phyloP scores from a whole-genome alignment of 2,888 invertebrate species.

The Selenia dentaria region DNA sequence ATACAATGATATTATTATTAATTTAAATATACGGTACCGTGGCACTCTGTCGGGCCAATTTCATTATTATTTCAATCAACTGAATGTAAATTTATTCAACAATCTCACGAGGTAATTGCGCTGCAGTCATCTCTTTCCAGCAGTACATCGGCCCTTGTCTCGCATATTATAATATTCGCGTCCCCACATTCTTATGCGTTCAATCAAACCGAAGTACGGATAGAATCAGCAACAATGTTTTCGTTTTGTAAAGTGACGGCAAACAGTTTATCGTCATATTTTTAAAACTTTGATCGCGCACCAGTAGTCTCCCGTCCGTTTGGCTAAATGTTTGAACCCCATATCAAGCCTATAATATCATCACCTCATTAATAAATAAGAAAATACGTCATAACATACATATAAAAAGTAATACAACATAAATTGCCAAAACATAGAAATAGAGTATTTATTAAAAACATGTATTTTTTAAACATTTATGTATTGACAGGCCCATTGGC shows the following conservation, averaged over 20 bases:
- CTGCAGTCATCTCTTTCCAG: conserved; percentile 57
- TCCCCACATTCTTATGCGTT: conserved; percentile 80
- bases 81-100: conserved; percentile 85
- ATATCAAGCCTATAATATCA: too few species aligned
- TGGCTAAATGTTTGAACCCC: too few species aligned
- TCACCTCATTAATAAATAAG: too few species aligned
- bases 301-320: too few species aligned
- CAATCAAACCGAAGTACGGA: conserved; percentile 71
- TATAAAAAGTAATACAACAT: too few species aligned
- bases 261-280: too few species aligned
- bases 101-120: conserved; percentile 84
- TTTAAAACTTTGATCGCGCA: too few species aligned
- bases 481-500: too few species aligned
- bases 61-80: conserved; percentile 85
- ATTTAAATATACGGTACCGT: conserved; percentile 81
- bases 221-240: background rate
- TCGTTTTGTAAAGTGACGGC: background rate
- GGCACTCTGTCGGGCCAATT: conserved; percentile 78
- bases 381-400: too few species aligned
- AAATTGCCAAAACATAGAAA: too few species aligned
- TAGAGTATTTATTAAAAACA: too few species aligned
- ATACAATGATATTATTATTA: conserved; percentile 82
- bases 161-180: conserved; percentile 53
- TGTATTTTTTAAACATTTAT: too few species aligned
- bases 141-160: conserved; percentile 42